Conservation (phyloP, 2,113 vertebrate genomes). For the Eudyptes chrysolophus region DNA sequence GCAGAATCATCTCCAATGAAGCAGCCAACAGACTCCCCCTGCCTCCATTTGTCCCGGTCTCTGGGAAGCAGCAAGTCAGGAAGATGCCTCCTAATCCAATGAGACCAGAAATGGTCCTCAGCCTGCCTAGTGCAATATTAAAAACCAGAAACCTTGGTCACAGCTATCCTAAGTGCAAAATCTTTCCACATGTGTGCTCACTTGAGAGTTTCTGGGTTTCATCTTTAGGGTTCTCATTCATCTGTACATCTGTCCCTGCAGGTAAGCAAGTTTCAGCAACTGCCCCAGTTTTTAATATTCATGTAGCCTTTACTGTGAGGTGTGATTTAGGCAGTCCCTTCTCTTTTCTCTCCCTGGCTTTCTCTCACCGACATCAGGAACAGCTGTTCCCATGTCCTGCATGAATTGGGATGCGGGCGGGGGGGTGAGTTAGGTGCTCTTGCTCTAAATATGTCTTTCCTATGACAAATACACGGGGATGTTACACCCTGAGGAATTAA, state of each 20-base stretch:
- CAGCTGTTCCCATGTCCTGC: not conserved
- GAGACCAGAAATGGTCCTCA: not conserved
- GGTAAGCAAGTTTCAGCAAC: not conserved
- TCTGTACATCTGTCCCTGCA: not conserved
- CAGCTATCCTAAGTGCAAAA: not conserved
- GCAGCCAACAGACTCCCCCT: not conserved
- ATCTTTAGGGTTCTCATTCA: not conserved
- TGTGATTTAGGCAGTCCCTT: not conserved
- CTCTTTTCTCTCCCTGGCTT: not conserved
- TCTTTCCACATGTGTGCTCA: not conserved
- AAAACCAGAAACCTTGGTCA: not conserved
- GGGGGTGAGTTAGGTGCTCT: not conserved
- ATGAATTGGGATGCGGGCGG: not conserved
- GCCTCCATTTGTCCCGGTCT: not conserved
- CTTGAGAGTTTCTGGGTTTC: not conserved
- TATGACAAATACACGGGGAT: not conserved
- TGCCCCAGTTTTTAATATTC: not conserved
- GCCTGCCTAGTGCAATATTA: not conserved
- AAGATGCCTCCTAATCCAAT: not conserved
- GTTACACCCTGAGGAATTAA: not conserved
- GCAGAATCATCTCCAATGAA: not conserved
- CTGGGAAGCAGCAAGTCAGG: not conserved
- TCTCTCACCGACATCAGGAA: not conserved
- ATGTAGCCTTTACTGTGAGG: not conserved
- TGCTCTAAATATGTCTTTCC: not conserved